phyloP scores from a whole-genome alignment of 2,797 vertebrate species.

The Sebastes umbrosus region DNA sequence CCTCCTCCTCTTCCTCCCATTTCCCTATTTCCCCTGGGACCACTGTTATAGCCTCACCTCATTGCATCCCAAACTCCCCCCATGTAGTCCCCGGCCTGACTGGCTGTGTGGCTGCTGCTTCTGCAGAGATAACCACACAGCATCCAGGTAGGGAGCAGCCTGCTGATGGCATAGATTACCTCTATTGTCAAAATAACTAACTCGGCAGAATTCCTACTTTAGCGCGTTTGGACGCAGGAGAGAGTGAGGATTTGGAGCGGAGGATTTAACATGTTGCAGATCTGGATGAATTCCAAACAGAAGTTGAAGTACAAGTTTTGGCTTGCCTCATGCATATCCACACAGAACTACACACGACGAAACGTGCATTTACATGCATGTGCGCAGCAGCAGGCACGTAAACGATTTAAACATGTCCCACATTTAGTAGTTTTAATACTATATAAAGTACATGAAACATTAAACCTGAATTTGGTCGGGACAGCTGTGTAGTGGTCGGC shows the following conservation, averaged over 20 bases:
- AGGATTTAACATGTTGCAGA: conserved; percentile 71
- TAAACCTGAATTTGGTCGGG: conserved; percentile 11
- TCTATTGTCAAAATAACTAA: conserved; percentile 85
- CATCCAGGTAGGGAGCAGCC: conserved; percentile 78
- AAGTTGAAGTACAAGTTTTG: conserved; percentile 64
- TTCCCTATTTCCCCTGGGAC: conserved; percentile 60
- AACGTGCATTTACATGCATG: conserved; percentile 3
- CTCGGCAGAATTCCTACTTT: conserved; percentile 84
- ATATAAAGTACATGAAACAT: conserved; percentile 8
- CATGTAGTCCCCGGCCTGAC: conserved; percentile 49
- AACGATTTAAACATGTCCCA: background rate
- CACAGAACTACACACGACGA: conserved; percentile 4
- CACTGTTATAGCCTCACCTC: conserved; percentile 62
- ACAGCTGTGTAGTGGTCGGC: background rate
- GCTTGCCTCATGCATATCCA: conserved; percentile 46
- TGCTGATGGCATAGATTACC: conserved; percentile 84
- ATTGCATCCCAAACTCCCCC: conserved; percentile 64
- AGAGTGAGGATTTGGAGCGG: conserved; percentile 69
- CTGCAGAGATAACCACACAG: conserved; percentile 83
- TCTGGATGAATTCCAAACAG: conserved; percentile 70
- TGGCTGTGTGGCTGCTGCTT: conserved; percentile 76
- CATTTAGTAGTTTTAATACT: background rate
- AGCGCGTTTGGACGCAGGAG: conserved; percentile 78
- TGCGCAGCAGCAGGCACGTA: background rate
- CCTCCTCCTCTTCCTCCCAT: conserved; percentile 38